Base-by-base conservation (phyloP, 2,888 invertebrate genomes). In the Chymomyza amoena region DNA sequence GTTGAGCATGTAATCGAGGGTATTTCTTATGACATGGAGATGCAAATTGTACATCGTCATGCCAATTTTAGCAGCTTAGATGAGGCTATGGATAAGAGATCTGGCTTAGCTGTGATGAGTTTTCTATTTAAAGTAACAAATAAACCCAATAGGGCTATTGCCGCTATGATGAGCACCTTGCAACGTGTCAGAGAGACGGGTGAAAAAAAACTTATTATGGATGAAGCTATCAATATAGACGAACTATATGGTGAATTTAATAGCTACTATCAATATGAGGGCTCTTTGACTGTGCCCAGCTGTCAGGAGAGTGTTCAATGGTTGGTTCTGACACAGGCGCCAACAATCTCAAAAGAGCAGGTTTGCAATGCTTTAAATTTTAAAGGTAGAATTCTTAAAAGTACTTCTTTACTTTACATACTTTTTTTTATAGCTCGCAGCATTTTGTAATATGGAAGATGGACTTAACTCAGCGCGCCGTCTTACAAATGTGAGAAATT, bases 1-100 rank as follows among this genome's bases (percentile, higher is more conserved):
- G 95, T 96, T 0, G 96, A 96, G 87, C 96, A 96, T 89, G 94
- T 94, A 4, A 90, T 96, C 16, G 93, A 96, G 74, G 93, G 93
- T 9, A 92, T 91, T 18, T 94, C 94, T 75, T 93, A 91, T 78
- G 93, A 93, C 0, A 83, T 94, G 76, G 94, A 94, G 89, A 85
- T 94, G 57, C 95, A 95, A 87, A 91, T 95, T 36, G 95, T 95
- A 0, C 94, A 94, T 88, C 93, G 93, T 82, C 92, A 93, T 15
- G 68, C 73, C 32, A 65, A 64, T 10, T 93, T 92, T 79, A 79
- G 73, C 0, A 92, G 90, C 71, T 84, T 93, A 9, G 77, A 87
- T 0, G 90, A 90, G 65, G 94, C 94, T 1, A 81, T 92, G 2
- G 84, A 91, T 54, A 80, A 93, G 72, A 88, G 92, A 7, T 90